Base-by-base conservation (phyloP, 2,888 invertebrate genomes). In the Allygus modestus region DNA sequence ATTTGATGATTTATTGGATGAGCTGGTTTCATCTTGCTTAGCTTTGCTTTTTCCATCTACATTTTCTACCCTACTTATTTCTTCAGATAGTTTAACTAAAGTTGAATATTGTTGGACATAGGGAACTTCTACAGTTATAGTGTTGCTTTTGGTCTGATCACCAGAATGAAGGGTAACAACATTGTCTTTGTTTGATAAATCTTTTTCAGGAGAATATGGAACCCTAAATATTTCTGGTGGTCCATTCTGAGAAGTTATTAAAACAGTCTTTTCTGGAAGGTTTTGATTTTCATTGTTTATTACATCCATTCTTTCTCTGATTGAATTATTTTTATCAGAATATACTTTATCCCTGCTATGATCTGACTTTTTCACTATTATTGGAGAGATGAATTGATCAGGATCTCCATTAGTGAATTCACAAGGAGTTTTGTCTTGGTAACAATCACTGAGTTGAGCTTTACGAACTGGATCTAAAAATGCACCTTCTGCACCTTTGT, bases 41-140 rank as follows among this genome's bases (percentile, higher is more conserved):
- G 54, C 23, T 58, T 73, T 54, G 31, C 46, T 82, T 23, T 82
- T 43, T 1, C 46, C 26, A 54, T 83, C 73, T 58, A 26, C 58
- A 31, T 54, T 20, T 23, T 83, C 83, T 26, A 26, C 23, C 37
- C 75, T 33, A 58, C 75, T 58, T 23, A 83, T 83, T 61, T 83
- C 83, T 58, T 83, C 83, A 58, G 83, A 83, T 31, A 83, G 83
- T 41, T 75, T 54, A n/a, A 83, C 83, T 20, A 83, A 58, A 75
- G 58, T 83, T 17, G 83, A 83, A 58, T 83, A 83, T 58, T 83
- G 83, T 83, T 83, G 75, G n/a, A 58, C 83, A 58, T 83, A 83
- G 1, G 83, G 83, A 9, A 83, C 83, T 75, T 83, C 83, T 15
- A 83, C 83, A 20, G 83, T 83, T 28, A 83, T 61, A 12, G 83